Evolutionary conservation across 2,888 invertebrate species (phyloP).

Genomic region (Netelia virgata): DNA sequence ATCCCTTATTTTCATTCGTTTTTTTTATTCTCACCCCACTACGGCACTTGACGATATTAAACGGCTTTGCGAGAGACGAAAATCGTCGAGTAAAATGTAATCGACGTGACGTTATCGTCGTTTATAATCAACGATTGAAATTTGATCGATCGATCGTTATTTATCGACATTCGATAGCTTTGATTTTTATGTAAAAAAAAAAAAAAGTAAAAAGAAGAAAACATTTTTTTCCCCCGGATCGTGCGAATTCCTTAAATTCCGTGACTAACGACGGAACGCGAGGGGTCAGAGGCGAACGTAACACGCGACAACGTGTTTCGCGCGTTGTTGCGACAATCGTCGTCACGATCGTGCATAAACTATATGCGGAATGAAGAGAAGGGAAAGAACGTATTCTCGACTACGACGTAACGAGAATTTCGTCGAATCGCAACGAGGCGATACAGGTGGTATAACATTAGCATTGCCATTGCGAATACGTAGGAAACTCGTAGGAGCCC

Average conservation of each 20-base stretch:
- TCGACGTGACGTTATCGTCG: background rate
- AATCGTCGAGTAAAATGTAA: background rate
- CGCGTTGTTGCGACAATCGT: constrained; percentile 37
- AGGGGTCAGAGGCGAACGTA: constrained; percentile 48
- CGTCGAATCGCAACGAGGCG: constrained; percentile 3
- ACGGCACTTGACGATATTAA: background rate
- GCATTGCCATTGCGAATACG: constrained; percentile 11
- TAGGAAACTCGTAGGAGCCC: background rate
- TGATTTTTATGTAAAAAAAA: background rate
- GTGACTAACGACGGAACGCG: constrained; percentile 14
- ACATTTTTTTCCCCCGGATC: background rate
- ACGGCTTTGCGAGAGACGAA: background rate
- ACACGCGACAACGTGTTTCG: constrained; percentile 46
- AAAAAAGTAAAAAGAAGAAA: background rate
- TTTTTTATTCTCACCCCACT: no score
- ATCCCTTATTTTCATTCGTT: no score
- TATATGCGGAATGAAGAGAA: background rate
- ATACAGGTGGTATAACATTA: constrained; percentile 25
- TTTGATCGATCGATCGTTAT: background rate
- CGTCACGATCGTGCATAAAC: constrained; percentile 43
- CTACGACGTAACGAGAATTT: constrained; percentile 25
- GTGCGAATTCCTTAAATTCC: constrained; percentile 13
- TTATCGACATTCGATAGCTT: background rate
- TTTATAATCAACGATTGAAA: background rate
- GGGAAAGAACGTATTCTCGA: constrained; percentile 28